Evolutionary conservation across 2,888 invertebrate genomes (phyloP), one percentile per base, ranked within the genome.

Genomic region (Lycia hirtaria): DNA sequence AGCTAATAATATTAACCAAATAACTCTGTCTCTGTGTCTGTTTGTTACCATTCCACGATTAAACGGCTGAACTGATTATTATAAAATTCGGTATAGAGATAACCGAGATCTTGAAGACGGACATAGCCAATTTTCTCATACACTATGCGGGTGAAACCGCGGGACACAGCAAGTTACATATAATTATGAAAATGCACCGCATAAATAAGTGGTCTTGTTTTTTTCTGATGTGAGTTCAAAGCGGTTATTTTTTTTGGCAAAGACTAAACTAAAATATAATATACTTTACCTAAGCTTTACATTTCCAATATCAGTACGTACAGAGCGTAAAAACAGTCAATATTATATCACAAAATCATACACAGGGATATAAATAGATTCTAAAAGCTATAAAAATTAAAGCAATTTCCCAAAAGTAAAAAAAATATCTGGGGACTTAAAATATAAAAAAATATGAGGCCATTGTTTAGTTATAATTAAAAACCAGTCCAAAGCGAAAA

Each of bases 361-460:
- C n/a, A 44, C 1, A 44, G 9, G 12, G 32, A 45, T 6, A 45
- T 45, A 20, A 14, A 33, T 30, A 7, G 2, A 15, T 1, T 26
- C 41, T 41, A 15, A 45, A 45, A 12, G 9, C 12, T 20, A 32
- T 4, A 22, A 20, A 45, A 33, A 45, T 33, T 45, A 45, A 45
- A 45, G 45, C 45, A 9, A 14, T 33, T 45, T 45, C 22, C 12
- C 7, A 33, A 45, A 22, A 5, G 12, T 28, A 12, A 43, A 28
- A 19, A n/a, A 37, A 10, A 19, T 37, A 9, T 1, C 35, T 17
- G 24, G 24, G 6, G 3, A 24, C 9, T 22, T 3, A 5, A 24
- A 24, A 7, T 24, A 24, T 24, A 24, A 24, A 35, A 37, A 37
- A 3, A 15, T 9, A 2, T 17, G 33, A 33, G 7, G 15, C 14